phyloP scores from a whole-genome alignment of 2,888 invertebrate genomes.

The Morinoia aosen region DNA sequence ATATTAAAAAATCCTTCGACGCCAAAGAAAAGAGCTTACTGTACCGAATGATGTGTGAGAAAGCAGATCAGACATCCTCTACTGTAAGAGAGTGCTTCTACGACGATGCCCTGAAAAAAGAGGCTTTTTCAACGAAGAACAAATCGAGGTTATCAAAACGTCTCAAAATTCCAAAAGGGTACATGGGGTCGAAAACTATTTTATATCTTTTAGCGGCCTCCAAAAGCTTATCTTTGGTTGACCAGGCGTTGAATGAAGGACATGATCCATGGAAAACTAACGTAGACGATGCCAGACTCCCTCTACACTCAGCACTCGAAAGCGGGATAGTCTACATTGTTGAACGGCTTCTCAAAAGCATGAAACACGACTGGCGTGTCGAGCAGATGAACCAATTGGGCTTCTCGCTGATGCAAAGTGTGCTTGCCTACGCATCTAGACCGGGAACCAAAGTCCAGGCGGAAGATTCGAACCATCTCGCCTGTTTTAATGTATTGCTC shows the following conservation, averaged over 20 bases:
- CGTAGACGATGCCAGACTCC: conserved; percentile 26
- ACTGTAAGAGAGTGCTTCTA: not conserved
- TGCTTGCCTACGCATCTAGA: not conserved
- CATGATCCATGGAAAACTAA: conserved; percentile 15
- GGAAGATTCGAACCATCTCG: not conserved
- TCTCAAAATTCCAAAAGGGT: not conserved
- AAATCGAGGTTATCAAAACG: not conserved
- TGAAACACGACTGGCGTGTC: not conserved
- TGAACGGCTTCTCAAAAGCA: not conserved
- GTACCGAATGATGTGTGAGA: not conserved
- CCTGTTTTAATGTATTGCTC: not conserved
- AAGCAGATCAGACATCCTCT: not conserved
- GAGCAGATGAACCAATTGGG: not conserved
- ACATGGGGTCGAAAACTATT: conserved; percentile 15
- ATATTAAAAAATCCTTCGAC: not conserved
- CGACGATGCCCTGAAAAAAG: not conserved
- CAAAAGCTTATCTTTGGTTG: not conserved
- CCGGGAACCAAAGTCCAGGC: not conserved
- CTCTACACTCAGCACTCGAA: not conserved
- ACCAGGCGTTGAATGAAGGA: not conserved
- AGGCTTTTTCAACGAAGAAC: not conserved
- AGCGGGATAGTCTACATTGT: not conserved
- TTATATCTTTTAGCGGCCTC: not conserved
- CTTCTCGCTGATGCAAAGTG: not conserved
- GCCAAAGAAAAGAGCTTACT: not conserved